Evolutionary conservation across 2,797 vertebrate genomes (phyloP).

Genomic region (Pseudochromis fuscus): DNA sequence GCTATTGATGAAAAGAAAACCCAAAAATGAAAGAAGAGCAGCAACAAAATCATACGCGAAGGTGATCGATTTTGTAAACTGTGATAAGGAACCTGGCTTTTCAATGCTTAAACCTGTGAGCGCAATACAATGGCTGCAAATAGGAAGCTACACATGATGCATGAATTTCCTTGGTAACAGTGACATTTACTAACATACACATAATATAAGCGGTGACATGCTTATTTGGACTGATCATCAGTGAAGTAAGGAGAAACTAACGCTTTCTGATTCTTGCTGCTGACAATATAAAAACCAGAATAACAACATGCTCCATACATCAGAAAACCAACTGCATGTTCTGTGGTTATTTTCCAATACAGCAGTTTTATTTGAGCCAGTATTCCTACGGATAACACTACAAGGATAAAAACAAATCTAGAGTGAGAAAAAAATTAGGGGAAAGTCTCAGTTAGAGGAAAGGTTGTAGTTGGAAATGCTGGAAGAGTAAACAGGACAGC

Average conservation of each 20-base stretch:
- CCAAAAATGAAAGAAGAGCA: slow-evolving; percentile 86
- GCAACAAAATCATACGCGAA: slow-evolving; percentile 89
- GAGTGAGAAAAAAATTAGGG: slow-evolving; percentile 73
- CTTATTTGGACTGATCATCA: slow-evolving; percentile 72
- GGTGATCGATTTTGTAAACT: slow-evolving; percentile 81
- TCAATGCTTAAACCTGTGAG: slow-evolving; percentile 65
- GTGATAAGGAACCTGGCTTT: slow-evolving; percentile 91
- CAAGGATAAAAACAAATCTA: slow-evolving; percentile 79
- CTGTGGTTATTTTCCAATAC: not conserved
- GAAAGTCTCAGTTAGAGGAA: slow-evolving; percentile 55
- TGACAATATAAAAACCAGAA: not conserved
- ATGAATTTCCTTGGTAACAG: slow-evolving; percentile 49
- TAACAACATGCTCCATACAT: slow-evolving; percentile 33
- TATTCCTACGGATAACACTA: slow-evolving; percentile 86
- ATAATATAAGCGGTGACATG: slow-evolving; percentile 60
- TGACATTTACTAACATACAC: slow-evolving; percentile 58
- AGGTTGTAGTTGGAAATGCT: no score
- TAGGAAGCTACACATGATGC: slow-evolving; percentile 57
- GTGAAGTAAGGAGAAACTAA: slow-evolving; percentile 13
- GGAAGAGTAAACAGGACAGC: slow-evolving; percentile 70
- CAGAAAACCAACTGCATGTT: slow-evolving; percentile 32
- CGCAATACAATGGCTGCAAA: slow-evolving; percentile 48
- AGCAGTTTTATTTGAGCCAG: slow-evolving; percentile 83
- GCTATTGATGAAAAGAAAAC: slow-evolving; percentile 92
- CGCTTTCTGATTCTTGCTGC: slow-evolving; percentile 11